Evolutionary conservation across 2,797 vertebrate genomes (phyloP), one percentile per base, ranked within the genome.

Genomic region (Champsocephalus gunnari): DNA sequence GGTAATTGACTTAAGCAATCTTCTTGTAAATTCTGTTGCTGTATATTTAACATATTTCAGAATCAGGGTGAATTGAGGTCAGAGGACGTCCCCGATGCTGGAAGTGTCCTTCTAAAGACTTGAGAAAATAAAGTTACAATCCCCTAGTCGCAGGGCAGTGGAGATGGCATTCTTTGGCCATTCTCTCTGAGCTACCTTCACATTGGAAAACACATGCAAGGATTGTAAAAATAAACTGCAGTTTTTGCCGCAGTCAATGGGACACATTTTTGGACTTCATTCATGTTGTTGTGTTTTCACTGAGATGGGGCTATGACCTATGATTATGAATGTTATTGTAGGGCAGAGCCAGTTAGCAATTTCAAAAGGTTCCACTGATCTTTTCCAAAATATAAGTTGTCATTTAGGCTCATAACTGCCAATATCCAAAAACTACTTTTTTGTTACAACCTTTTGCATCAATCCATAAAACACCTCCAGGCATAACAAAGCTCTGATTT

Each of bases 311-410:
- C 66, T 41, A 58, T 24, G 24, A 24, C 3, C 66, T 41, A 58
- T 24, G 24, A 24, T 24, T 24, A 24, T 66, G 64, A 28, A 47
- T 54, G 41, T 76, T 47, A 57, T 67, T 55, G 61, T 71, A 34
- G 32, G 66, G 51, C 11, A 38, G 38, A 66, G 19, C 59, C 28
- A 68, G 49, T 44, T 53, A 9, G 49, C 34, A 70, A 58, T 67
- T 79, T 77, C 67, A 43, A 66, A 41, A 43, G 24, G 9, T 59
- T 75, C 60, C 56, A 43, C 41, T 67, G 62, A 76, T 80, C 58
- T 74, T 73, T 64, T 53, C 75, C 54, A 60, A 57, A 56, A 58
- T 72, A 68, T 67, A 74, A 72, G 48, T 48, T 64, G 50, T 73
- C 68, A 73, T 77, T 71, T 56, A 63, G 38, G 59, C 1, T n/a